Evolutionary conservation across 2,888 invertebrate species (phyloP), one percentile per base, ranked within the genome.

Genomic region (Flexamia atlantica): DNA sequence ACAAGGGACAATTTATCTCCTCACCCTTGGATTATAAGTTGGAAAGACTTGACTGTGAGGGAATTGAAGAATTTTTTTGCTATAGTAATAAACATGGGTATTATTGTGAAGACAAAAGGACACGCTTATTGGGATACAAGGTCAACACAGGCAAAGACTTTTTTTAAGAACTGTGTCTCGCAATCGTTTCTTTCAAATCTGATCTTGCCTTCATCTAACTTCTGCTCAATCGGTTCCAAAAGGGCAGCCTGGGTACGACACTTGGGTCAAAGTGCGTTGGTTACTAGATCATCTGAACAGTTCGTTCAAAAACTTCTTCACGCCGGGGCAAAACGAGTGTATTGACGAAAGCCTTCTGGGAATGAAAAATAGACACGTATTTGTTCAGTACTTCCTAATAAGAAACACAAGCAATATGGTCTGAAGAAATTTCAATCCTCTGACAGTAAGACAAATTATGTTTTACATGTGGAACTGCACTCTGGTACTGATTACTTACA

Each of bases 331-430:
- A 20, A 4, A 36, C 9, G 36, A 7, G 5, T 36, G 36, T 36
- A 36, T 36, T 4, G 36, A 36, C 5, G 36, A 83, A 32, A 74
- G 74, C 14, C 28, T 83, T 74, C 20, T 83, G 7, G 74, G 83
- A 0, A 83, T 83, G 72, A 83, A 83, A 74, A 83, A 83, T 36
- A 14, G 74, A 3, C 9, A 30, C 50, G 23, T 36, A 9, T 83
- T 32, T 36, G 74, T 83, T 7, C 36, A 36, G 36, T 36, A 36
- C 36, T 9, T 36, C 4, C 36, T 36, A 9, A 36, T 7, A 82
- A 82, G 30, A 30, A 28, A 2, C 72, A 74, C 53, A 23, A 42
- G 17, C 30, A 46, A 12, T 83, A 42, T 14, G 83, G 74, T 0
- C 53, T 74, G 17, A 80, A 83, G 74, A 74, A 83, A 32, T 53